A percentile compares a stretch with the other conserved stretches of the same genome.
These are phyloP conservation scores for Clusia tigrina DNA, from an alignment of 2,888 invertebrate genomes.

Conservation along the genomic window DNA sequence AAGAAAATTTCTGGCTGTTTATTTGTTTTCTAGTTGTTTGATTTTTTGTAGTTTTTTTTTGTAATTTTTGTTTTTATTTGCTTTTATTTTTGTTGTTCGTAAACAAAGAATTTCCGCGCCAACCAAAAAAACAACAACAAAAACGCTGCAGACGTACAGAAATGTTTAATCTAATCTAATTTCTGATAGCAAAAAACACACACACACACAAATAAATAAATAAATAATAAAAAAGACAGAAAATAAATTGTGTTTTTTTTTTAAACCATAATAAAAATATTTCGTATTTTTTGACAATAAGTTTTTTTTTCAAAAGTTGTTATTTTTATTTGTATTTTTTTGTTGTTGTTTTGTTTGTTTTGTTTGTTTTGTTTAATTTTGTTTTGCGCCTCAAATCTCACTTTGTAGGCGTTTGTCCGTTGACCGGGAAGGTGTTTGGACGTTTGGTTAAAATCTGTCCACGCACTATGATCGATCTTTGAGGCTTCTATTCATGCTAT, in stretches of 20 bases:
- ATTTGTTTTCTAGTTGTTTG: too few species aligned
- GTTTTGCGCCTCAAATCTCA: neutral
- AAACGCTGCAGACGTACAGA: neutral
- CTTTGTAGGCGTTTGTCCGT: too few species aligned
- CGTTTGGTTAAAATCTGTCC: too few species aligned
- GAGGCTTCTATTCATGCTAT: too few species aligned
- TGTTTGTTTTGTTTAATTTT: neutral
- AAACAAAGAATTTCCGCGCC: conserved; percentile 29
- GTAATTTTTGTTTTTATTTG: conserved; percentile 27
- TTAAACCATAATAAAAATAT: neutral
- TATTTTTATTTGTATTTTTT: neutral
- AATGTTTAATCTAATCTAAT: conserved; percentile 3
- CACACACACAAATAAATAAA: neutral
- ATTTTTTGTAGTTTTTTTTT: too few species aligned
- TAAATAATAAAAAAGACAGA: neutral
- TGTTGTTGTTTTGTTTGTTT: neutral
- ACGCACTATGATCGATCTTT: too few species aligned
- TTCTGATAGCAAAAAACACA: neutral
- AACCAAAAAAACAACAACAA: conserved; percentile 38
- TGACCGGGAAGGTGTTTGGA: too few species aligned
- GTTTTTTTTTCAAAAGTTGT: neutral
- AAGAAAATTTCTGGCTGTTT: conserved; percentile 24
- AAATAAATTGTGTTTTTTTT: neutral
- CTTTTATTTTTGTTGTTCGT: conserved; percentile 5
- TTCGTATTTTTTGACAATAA: neutral